Percentiles rank a stretch among this genome's conserved stretches.
These are phyloP conservation scores for Panagrolaimus sp. DNA, from an alignment of 1,140 invertebrate genomes.

Conservation along the genomic window DNA sequence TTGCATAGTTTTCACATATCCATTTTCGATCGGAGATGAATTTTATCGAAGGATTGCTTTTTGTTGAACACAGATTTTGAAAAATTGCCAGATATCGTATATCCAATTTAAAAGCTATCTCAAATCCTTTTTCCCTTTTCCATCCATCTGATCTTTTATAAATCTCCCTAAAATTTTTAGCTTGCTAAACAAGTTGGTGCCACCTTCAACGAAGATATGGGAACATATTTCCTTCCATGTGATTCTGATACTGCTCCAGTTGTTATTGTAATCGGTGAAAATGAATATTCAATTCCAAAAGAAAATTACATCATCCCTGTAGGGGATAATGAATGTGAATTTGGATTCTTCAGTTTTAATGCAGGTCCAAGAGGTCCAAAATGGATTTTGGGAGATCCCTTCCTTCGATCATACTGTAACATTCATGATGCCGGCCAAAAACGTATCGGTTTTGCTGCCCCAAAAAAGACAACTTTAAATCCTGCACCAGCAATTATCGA, in stretches of 20 bases:
- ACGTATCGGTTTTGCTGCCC: constrained; percentile 29
- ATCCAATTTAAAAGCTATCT: background rate
- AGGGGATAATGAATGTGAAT: constrained; percentile 23
- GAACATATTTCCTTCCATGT: constrained; percentile 17
- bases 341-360: constrained; percentile 24
- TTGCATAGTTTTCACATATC: too few relatives aligned
- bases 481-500: too few relatives aligned
- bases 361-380: constrained; percentile 27
- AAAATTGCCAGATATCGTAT: too few relatives aligned
- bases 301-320: constrained; percentile 23
- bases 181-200: constrained; percentile 20
- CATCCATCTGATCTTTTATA: too few relatives aligned
- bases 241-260: constrained; percentile 8
- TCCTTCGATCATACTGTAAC: constrained; percentile 31
- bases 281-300: constrained; percentile 17
- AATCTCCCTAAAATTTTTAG: background rate
- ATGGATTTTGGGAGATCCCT: constrained; percentile 36
- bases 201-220: constrained; percentile 19
- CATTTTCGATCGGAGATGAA: too few relatives aligned
- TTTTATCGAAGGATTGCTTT: too few relatives aligned
- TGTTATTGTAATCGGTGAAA: constrained; percentile 16
- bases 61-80: too few relatives aligned
- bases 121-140: background rate
- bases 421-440: constrained; percentile 34
- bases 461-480: constrained; percentile 10